Percentiles rank a stretch among this genome's conserved stretches.
phyloP scores from a whole-genome alignment of 2,888 invertebrate species.

The Dryomyza anilis region DNA sequence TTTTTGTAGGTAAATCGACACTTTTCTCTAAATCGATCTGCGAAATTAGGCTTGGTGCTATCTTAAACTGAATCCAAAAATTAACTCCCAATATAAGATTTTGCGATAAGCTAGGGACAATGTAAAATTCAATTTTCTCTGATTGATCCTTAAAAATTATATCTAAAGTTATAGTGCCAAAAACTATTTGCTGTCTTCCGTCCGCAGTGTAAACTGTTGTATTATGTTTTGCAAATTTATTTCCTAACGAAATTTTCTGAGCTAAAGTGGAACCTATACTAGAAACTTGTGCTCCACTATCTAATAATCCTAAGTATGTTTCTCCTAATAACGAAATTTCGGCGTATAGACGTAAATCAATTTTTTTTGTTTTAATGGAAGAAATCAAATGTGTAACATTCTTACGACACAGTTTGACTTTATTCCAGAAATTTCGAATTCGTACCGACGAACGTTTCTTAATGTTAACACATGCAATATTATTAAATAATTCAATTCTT shows the following conservation, averaged over 20 bases:
- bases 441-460: neutral
- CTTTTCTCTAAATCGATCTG: no score
- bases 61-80: no score
- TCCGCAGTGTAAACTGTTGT: no score
- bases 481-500: neutral
- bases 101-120: no score
- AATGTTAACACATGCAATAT: neutral
- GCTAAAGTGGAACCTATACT: conserved; percentile 22
- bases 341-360: conserved; percentile 10
- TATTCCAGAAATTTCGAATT: conserved; percentile 11
- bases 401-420: conserved; percentile 1
- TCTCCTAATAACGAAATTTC: conserved; percentile 7
- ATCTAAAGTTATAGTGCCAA: no score
- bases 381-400: neutral
- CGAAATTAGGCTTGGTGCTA: no score
- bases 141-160: no score
- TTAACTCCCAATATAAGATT: no score
- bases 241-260: neutral
- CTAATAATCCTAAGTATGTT: conserved; percentile 10
- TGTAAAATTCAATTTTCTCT: no score
- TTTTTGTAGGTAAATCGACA: no score
- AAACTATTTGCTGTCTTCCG: no score
- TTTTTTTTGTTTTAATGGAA: neutral
- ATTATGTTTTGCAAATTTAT: neutral
- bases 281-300: conserved; percentile 23